Evolutionary conservation across 2,888 invertebrate genomes (phyloP), one percentile per base, ranked within the genome.

Genomic region (Eulithis testata): DNA sequence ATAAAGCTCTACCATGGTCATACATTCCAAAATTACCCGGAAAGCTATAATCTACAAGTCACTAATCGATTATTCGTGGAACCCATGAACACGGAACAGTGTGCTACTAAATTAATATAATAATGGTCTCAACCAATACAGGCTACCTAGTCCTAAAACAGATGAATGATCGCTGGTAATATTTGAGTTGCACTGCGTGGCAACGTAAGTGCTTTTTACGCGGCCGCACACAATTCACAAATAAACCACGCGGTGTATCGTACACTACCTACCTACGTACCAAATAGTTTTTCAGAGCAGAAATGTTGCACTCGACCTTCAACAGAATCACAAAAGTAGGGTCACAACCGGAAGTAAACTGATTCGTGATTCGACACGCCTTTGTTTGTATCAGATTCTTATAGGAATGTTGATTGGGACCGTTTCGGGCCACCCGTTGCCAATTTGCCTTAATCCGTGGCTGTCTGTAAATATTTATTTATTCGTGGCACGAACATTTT

Each of bases 321-420:
- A 40, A 36, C 56, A 14, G 37, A 52, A 45, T 37, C 14, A 40
- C 37, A 43, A 45, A 61, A 65, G n/a, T 55, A 67, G 65, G 72
- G 59, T 60, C 60, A 55, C 5, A 52, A 55, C 58, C 71, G 70
- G 69, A 69, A 73, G 68, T 59, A 43, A 70, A 50, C 40, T 53
- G 60, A 70, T 69, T 59, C 58, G 69, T 53, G 60, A 70, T 69
- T 59, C 58, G 69, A 59, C 70, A 65, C 61, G 71, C 68, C 71
- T 70, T 73, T 71, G 71, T 66, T 65, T 63, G 40, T 58, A 58
- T 68, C 61, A 54, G 57, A 58, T 65, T 60, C 58, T 60, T 50
- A 47, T 12, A n/a, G 12, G 50, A 59, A 59, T 43, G n/a, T 49
- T 63, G 66, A 63, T 59, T 62, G 36, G 43, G 9, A 44, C 14